These are phyloP conservation scores for Siderastrea siderea DNA, from an alignment of 92 coral and sea anemone genomes.

Conservation along the genomic window DNA sequence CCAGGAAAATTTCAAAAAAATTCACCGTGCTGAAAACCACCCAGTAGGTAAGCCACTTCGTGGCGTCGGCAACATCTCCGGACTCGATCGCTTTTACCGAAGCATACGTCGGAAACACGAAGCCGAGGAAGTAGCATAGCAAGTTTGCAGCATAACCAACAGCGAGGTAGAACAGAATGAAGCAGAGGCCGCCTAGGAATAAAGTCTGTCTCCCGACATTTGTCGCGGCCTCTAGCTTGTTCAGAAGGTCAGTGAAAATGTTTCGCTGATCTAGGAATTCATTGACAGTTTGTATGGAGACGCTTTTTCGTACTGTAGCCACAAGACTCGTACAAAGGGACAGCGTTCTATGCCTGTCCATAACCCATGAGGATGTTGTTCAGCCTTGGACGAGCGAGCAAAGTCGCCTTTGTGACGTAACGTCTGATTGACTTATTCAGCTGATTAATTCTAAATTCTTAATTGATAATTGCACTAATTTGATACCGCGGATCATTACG, in stretches of 20 bases:
- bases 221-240: conserved; percentile 83
- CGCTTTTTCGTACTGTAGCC: conserved; percentile 25
- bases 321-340: conserved; percentile 25
- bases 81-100: conserved; percentile 91
- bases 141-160: conserved; percentile 92
- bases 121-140: conserved; percentile 85
- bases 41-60: conserved; percentile 96
- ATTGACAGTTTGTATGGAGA: conserved; percentile 46
- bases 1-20: conserved; percentile 85
- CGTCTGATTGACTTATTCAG: neutral
- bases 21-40: conserved; percentile 86
- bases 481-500: neutral
- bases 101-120: conserved; percentile 89
- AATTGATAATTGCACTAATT: neutral
- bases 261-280: conserved; percentile 68
- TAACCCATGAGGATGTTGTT: conserved; percentile 22
- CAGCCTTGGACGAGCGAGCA: conserved; percentile 4
- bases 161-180: conserved; percentile 86
- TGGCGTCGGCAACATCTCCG: conserved; percentile 60
- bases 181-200: conserved; percentile 70
- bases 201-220: conserved; percentile 78
- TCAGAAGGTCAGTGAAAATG: conserved; percentile 72
- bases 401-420: conserved; percentile 5
- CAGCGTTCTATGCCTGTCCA: conserved; percentile 33
- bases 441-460: neutral